These are phyloP conservation scores for Chrysoperla carnea DNA, from an alignment of 1,140 invertebrate genomes.

Conservation along the genomic window DNA sequence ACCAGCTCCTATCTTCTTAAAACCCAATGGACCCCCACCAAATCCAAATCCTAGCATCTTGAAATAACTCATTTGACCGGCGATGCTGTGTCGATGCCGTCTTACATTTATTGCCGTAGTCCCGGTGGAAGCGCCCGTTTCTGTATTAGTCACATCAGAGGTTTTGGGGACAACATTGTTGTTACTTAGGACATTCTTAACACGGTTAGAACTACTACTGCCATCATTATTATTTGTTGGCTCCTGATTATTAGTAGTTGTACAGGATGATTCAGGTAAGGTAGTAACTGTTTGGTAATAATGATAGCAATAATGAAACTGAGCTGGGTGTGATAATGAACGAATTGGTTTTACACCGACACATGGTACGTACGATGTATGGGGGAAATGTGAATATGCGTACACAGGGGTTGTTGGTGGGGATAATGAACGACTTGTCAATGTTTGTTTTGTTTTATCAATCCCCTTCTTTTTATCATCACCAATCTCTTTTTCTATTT, in stretches of 20 bases:
- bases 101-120: conserved; percentile 41
- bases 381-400: no score
- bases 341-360: conserved; percentile 6
- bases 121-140: conserved; percentile 13
- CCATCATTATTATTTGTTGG: no score
- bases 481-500: no score
- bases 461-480: no score
- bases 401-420: no score
- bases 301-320: no score
- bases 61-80: conserved; percentile 82
- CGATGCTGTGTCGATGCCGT: conserved; percentile 83
- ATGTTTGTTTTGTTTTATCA: no score
- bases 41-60: conserved; percentile 60
- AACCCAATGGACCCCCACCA: conserved; percentile 29
- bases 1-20: conserved; percentile 48
- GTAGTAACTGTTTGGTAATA: no score
- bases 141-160: background rate
- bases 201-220: no score
- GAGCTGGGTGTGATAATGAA: conserved; percentile 16
- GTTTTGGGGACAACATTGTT: background rate
- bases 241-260: no score
- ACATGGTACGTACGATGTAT: no score
- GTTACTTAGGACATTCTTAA: background rate
- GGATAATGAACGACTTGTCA: no score
- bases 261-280: background rate